These are phyloP conservation scores for Oreochromis niloticus DNA, from an alignment of 2,113 vertebrate genomes.

Conservation along the genomic window DNA sequence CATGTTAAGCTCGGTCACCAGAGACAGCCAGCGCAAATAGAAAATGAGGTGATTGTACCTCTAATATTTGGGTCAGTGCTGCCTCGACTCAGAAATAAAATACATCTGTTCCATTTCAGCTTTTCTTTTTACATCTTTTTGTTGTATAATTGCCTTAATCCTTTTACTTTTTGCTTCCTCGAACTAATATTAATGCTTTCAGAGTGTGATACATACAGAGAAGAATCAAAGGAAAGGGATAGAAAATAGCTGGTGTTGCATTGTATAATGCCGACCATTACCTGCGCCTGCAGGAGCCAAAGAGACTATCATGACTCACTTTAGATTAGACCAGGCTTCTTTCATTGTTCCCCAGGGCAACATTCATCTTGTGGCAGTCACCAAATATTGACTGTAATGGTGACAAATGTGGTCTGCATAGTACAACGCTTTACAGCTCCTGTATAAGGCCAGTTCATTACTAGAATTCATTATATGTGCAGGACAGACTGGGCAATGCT, in stretches of 20 bases:
- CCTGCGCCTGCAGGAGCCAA: slow-evolving; percentile 8
- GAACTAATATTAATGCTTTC: not conserved
- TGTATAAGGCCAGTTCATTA: slow-evolving; percentile 46
- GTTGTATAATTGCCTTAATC: not conserved
- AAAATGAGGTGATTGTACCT: not conserved
- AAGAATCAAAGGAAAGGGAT: not conserved
- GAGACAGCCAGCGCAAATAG: not conserved
- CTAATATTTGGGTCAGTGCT: slow-evolving; percentile 26
- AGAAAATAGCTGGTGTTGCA: not conserved
- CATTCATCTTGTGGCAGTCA: slow-evolving; percentile 54
- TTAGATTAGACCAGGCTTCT: slow-evolving; percentile 43
- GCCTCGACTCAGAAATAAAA: not conserved
- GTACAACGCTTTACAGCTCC: slow-evolving; percentile 43
- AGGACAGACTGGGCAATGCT: slow-evolving; percentile 37
- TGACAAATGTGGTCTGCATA: slow-evolving; percentile 50
- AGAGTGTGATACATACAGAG: not conserved
- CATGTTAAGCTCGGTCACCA: slow-evolving; percentile 3
- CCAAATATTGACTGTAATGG: slow-evolving; percentile 61
- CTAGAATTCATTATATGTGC: slow-evolving; percentile 45
- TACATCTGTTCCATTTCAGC: not conserved
- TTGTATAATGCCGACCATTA: slow-evolving; percentile 24
- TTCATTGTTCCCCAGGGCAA: slow-evolving; percentile 36
- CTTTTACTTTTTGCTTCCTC: not conserved
- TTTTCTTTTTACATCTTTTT: not conserved
- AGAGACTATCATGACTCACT: slow-evolving; percentile 41